Evolutionary conservation across 2,888 invertebrate genomes (phyloP).

Genomic region (Eucera pruinosa): DNA sequence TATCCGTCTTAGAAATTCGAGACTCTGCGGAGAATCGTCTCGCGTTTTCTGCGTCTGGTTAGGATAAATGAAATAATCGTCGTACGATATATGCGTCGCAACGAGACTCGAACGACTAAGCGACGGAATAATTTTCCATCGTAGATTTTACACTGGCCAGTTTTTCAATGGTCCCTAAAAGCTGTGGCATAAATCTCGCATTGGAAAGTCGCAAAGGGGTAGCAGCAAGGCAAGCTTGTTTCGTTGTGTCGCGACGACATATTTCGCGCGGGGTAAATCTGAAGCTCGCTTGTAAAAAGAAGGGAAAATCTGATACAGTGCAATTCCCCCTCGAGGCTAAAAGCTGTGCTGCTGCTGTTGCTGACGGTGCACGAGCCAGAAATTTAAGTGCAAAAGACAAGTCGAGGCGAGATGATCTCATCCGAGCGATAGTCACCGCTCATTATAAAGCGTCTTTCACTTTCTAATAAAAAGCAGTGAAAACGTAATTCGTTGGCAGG

Average conservation of each 20-base stretch:
- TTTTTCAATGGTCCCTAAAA: neutral
- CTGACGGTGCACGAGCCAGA: constrained; percentile 47
- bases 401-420: constrained; percentile 25
- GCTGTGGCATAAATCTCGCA: too few relatives aligned
- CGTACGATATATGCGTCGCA: neutral
- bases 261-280: neutral
- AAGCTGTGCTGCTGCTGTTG: too few relatives aligned
- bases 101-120: neutral
- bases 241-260: neutral
- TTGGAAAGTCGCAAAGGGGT: too few relatives aligned
- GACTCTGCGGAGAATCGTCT: constrained; percentile 34
- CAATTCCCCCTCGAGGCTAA: constrained; percentile 35
- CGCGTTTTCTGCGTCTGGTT: constrained; percentile 1
- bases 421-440: constrained; percentile 6
- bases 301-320: constrained; percentile 41
- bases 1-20: constrained; percentile 37
- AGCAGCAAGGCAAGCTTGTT: neutral
- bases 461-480: too few relatives aligned
- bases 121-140: neutral
- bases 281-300: constrained; percentile 1
- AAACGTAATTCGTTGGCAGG: too few relatives aligned
- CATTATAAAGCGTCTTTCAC: constrained; percentile 10
- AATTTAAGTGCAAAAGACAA: constrained; percentile 44
- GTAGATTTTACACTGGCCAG: neutral
- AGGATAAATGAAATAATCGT: constrained; percentile 12